These are phyloP conservation scores for Aeoliscus strigatus DNA, from an alignment of 2,797 vertebrate genomes.

Conservation along the genomic window DNA sequence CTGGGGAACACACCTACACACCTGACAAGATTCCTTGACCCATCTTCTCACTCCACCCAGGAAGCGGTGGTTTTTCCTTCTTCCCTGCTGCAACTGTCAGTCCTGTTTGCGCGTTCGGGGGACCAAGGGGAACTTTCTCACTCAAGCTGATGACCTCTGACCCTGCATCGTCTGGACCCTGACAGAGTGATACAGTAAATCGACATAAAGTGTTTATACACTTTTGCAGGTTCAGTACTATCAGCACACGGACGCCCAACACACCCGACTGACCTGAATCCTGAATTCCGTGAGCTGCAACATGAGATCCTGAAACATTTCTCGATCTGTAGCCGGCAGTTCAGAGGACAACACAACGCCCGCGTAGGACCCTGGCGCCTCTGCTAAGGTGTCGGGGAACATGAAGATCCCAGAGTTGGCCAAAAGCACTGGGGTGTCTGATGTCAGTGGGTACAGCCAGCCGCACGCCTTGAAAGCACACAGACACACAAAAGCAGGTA, in stretches of 20 bases:
- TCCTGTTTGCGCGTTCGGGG: slow-evolving; percentile 18
- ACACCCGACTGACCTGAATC: slow-evolving; percentile 84
- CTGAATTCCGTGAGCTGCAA: slow-evolving; percentile 84
- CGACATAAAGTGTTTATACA: too few relatives aligned
- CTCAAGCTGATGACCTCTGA: slow-evolving; percentile 74
- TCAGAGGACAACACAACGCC: slow-evolving; percentile 92
- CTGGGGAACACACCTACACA: slow-evolving; percentile 40
- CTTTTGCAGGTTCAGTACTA: too few relatives aligned
- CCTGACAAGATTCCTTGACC: slow-evolving; percentile 89
- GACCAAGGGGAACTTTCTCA: slow-evolving; percentile 74
- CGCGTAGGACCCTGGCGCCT: slow-evolving; percentile 80
- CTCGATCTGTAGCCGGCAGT: slow-evolving; percentile 77
- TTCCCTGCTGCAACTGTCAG: slow-evolving; percentile 30
- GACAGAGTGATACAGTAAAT: too few relatives aligned
- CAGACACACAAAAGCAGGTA: too few relatives aligned
- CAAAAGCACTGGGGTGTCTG: slow-evolving; percentile 86
- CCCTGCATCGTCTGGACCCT: slow-evolving; percentile 74
- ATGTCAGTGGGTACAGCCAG: slow-evolving; percentile 84
- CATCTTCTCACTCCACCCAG: slow-evolving; percentile 93
- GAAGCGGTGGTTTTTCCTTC: slow-evolving; percentile 66
- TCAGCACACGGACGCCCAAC: too few relatives aligned
- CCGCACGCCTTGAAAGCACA: slow-evolving; percentile 83
- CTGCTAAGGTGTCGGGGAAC: slow-evolving; percentile 85
- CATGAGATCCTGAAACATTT: slow-evolving; percentile 84
- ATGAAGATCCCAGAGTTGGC: slow-evolving; percentile 90